Conservation (phyloP, 2,797 vertebrate species). For the Vipera latastei region DNA sequence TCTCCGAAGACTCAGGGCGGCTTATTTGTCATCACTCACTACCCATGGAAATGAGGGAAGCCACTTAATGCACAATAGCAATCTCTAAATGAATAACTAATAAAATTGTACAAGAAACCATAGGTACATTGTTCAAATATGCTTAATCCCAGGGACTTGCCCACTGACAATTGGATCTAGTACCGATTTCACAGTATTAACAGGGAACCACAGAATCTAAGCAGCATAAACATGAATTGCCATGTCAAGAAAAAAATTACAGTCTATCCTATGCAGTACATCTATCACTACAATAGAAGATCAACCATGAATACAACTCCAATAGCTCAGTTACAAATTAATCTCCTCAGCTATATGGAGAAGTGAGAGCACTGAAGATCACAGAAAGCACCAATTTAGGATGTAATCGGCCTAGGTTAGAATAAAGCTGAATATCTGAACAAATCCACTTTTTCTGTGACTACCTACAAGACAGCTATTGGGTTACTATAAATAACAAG, state of each 20-base stretch:
- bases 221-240: slow-evolving; percentile 45
- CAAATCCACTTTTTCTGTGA: slow-evolving; percentile 28
- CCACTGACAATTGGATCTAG: slow-evolving; percentile 15
- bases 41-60: slow-evolving; percentile 45
- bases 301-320: slow-evolving; percentile 39
- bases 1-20: too few relatives aligned
- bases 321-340: slow-evolving; percentile 54
- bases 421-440: slow-evolving; percentile 46
- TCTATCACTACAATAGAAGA: slow-evolving; percentile 49
- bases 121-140: slow-evolving; percentile 44
- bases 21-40: slow-evolving; percentile 20
- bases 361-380: slow-evolving; percentile 34
- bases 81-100: slow-evolving; percentile 57
- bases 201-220: slow-evolving; percentile 28
- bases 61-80: slow-evolving; percentile 1
- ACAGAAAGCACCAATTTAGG: slow-evolving; percentile 10
- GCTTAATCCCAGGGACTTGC: slow-evolving; percentile 38
- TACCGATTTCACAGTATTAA: slow-evolving; percentile 37
- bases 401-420: slow-evolving; percentile 37
- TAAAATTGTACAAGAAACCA: slow-evolving; percentile 45
- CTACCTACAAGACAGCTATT: slow-evolving; percentile 35
- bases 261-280: slow-evolving; percentile 18
- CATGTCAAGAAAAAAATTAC: slow-evolving; percentile 46
- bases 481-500: slow-evolving; percentile 48
- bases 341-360: slow-evolving; percentile 27